Base-by-base conservation (phyloP, 2,888 invertebrate species). In the Caenorhabditis becei region DNA sequence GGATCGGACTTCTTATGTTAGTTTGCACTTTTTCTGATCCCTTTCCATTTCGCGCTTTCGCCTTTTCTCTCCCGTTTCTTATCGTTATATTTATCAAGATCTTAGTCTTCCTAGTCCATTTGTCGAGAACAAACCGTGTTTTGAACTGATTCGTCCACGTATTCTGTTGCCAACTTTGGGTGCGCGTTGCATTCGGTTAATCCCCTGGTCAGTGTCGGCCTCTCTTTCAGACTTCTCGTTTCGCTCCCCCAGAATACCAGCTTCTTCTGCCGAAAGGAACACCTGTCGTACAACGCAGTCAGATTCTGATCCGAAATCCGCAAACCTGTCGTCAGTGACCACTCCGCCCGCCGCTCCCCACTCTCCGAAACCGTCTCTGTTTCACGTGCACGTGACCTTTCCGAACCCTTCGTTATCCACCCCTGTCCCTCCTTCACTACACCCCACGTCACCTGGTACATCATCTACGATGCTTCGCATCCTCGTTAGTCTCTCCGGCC, bases 261-360 rank as follows among this genome's bases (percentile, higher is more conserved):
- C 28, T 51, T 28, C 47, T 24, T 49, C n/a, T 28, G 24, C 28
- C 2, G 24, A 61, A 35, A 35, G 53, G 65, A 65, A 65, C 65
- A 65, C 65, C 65, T 65, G 65, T 53, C 32, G 37, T 65, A 65
- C 65, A 20, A n/a, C 23, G 28, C 62, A 44, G 51, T 51, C 51
- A 23, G 51, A 24, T 24, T 24, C 26, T 28, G 54, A 54, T 54
- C 51, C 51, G 51, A 51, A 51, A 24, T 23, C 54, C 54, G 26
- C 53, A 53, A 53, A 53, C 28, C 54, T 54, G 54, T 28, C 28
- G n/a, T 24, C 54, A 4, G 2, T 26, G 16, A 8, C 26, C 28
- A 26, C n/a, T n/a, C 32, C 28, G 28, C 53, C 24, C 23, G 4
- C 11, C n/a, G n/a, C 20, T 24, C 23, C 32, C 32, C 32, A 32